Base-by-base conservation (phyloP, 2,797 vertebrate genomes). In the Alcedo atthis region DNA sequence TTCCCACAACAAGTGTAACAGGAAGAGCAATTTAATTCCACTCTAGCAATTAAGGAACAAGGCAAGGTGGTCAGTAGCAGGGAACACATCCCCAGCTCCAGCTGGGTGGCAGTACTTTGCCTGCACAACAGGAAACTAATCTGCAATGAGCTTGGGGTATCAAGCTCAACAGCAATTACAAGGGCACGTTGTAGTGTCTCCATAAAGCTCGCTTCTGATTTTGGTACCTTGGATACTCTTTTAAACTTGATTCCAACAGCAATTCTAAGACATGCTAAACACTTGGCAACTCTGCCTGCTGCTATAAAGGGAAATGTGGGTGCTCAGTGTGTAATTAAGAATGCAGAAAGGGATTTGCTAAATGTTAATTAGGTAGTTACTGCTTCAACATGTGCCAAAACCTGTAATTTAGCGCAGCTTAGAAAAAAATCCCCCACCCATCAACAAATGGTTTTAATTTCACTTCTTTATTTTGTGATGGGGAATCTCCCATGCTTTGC, bases 11-110 rank as follows among this genome's bases (percentile, higher is more conserved):
- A 96, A 97, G 95, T 93, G 91, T 96, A 97, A 97, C 96, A 97
- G 97, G 97, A 97, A 98, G 96, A 97, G 94, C 97, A 97, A 97
- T 97, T 98, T 97, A 98, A 98, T 98, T 97, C 97, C 95, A 97
- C 96, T 96, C 97, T 79, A 71, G 96, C 97, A 97, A 98, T 98
- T 98, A 98, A 97, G 84, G 95, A 97, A 97, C 93, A 92, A 96
- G 97, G 94, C 95, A 96, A 76, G 48, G 40, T 96, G 97, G 97
- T 96, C 96, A 96, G 97, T 97, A 93, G 95, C 96, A 96, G 95
- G 95, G 97, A 97, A 96, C 95, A 92, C 49, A 92, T 94, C 94
- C 97, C 89, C 89, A 92, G 94, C 96, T 96, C 97, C 97, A 96
- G 95, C 97, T 96, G 97, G 93, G 97, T 97, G 96, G 95, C 96